A percentile compares a stretch with the other conserved stretches of the same genome.
Conservation (phyloP, 2,113 vertebrate genomes). For the Pampusana beccarii region DNA sequence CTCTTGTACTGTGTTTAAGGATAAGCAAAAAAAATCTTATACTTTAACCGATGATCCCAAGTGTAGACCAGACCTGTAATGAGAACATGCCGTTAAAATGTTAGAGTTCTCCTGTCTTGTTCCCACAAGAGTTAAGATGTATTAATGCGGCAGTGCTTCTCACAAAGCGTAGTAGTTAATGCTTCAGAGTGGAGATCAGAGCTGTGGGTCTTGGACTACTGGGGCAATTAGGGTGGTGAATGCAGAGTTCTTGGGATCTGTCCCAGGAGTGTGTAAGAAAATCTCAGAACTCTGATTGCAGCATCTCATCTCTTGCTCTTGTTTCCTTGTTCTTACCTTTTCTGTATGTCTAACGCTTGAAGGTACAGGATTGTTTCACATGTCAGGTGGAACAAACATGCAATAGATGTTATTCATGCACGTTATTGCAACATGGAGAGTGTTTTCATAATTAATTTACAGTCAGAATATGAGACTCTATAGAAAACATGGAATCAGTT, state of each 20-base stretch:
- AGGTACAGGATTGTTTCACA: neutral
- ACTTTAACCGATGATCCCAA: neutral
- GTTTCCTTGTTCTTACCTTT: neutral
- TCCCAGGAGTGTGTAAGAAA: neutral
- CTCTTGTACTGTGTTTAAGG: neutral
- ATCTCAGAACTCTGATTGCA: neutral
- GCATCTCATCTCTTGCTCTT: neutral
- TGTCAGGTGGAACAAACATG: neutral
- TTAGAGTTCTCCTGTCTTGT: neutral
- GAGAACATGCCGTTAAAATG: accelerated
- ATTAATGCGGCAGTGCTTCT: neutral
- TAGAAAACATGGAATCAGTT: neutral
- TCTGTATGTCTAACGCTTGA: neutral
- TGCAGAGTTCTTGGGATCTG: neutral
- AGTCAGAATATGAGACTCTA: neutral
- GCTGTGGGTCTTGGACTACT: accelerated
- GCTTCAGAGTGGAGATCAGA: neutral
- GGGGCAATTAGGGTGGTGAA: neutral
- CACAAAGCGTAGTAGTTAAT: neutral
- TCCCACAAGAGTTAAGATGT: neutral
- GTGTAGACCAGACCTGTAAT: neutral
- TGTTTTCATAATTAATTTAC: neutral
- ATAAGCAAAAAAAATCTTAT: neutral
- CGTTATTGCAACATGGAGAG: neutral
- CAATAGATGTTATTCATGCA: neutral